phyloP scores from a whole-genome alignment of 2,113 vertebrate species.

The Oncorhynchus gorbuscha region DNA sequence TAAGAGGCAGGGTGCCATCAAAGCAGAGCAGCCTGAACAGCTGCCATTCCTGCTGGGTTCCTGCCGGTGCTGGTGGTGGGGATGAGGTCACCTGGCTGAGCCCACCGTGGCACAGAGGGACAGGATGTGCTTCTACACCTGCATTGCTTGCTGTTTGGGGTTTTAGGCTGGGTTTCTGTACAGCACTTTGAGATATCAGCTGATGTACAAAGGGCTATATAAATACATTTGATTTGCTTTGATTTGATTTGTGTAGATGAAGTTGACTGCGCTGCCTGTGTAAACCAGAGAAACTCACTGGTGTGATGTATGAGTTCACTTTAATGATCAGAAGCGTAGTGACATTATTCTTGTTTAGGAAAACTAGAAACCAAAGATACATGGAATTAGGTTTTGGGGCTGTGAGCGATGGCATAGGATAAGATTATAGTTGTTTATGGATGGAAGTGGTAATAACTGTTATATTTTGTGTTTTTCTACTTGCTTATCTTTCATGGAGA shows the following conservation, averaged over 20 bases:
- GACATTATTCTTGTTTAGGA: not conserved
- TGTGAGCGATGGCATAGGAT: conserved; percentile 36
- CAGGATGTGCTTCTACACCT: conserved; percentile 2
- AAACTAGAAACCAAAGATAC: conserved; percentile 34
- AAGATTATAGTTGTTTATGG: conserved; percentile 63
- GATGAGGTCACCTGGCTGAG: conserved; percentile 50
- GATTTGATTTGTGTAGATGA: conserved; percentile 9
- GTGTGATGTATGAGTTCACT: conserved; percentile 45
- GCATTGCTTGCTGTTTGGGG: too few species aligned
- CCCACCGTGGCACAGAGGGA: conserved; percentile 23
- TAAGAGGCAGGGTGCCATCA: conserved; percentile 61
- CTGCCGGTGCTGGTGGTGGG: not conserved
- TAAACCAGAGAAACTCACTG: conserved; percentile 43
- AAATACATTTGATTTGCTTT: too few species aligned
- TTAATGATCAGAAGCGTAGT: conserved; percentile 47
- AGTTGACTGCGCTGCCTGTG: not conserved
- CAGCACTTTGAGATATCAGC: too few species aligned
- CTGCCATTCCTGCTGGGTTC: conserved; percentile 58
- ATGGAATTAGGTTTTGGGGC: conserved; percentile 48
- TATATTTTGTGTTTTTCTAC: conserved; percentile 50
- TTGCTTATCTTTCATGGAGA: conserved; percentile 45
- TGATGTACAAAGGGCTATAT: too few species aligned
- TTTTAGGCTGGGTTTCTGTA: too few species aligned
- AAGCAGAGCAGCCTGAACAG: conserved; percentile 53
- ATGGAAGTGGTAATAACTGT: conserved; percentile 52